Evolutionary conservation across 1,140 invertebrate genomes (phyloP), one percentile per base, ranked within the genome.

Genomic region (Zaprionus gabonicus): DNA sequence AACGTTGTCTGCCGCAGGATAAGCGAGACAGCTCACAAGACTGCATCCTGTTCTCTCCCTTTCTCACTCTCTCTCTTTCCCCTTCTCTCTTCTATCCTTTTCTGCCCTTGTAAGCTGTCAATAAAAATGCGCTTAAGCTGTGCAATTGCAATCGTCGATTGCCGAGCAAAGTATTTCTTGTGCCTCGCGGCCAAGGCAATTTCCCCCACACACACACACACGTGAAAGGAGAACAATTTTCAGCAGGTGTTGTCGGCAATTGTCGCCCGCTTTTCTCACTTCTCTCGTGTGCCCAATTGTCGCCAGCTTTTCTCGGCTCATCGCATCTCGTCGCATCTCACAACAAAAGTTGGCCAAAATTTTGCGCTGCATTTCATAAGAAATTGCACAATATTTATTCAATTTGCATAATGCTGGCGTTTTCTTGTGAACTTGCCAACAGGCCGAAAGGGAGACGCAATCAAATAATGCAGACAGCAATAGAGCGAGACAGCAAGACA

Each of bases 61-160:
- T n/a, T n/a, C n/a, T n/a, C n/a, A n/a, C 46, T 23, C 3, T 31
- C 12, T 28, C 13, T n/a, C 27, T 25, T 3, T 15, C 28, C 23
- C 44, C 20, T 17, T 12, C 20, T 3, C 13, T 13, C 56, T 6
- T 13, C 60, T n/a, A 1, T n/a, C 41, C 0, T 6, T 44, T 2
- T 9, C 15, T 17, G 6, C 7, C 41, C 41, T n/a, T 46, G 41
- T 17, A 3, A 17, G 78, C 73, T 80, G 80, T 75, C 83, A 87
- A 86, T 87, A 86, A 71, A 80, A 86, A 87, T 59, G 56, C 76
- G 38, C 31, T 53, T 51, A 17, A 57, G 46, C 46, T 51, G 20
- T 51, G 46, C 46, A 25, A 51, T 51, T 51, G 46, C 46, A 46
- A 17, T 17, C 41, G 41, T 46, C 41, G 41, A 46, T 46, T 17